Conservation (phyloP, 2,797 vertebrate genomes). For the Moxostoma hubbsi region DNA sequence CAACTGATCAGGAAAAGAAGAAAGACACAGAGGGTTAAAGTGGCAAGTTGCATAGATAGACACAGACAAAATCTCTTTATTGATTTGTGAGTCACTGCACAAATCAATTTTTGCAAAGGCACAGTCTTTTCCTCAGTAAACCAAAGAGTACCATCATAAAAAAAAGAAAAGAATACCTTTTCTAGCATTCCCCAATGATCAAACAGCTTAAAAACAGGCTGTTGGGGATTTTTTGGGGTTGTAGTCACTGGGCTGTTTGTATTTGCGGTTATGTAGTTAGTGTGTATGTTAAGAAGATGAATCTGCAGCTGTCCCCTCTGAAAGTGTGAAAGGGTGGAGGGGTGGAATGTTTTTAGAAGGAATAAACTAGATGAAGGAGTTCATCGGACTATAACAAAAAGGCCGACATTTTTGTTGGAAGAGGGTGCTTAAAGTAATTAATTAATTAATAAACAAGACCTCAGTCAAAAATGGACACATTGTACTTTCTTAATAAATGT, state of each 20-base stretch:
- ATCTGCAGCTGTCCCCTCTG: conserved; percentile 23
- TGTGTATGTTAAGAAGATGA: conserved; percentile 24
- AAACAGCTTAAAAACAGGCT: conserved; percentile 16
- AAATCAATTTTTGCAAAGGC: conserved; percentile 33
- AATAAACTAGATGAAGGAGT: not conserved
- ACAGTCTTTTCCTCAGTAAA: conserved; percentile 33
- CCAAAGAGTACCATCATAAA: conserved; percentile 12
- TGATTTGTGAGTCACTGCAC: conserved; percentile 33
- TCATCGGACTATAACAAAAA: no score
- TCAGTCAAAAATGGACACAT: not conserved
- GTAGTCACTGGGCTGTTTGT: conserved; percentile 34
- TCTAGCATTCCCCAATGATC: conserved; percentile 19
- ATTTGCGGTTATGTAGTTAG: conserved; percentile 38
- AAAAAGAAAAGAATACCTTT: no score
- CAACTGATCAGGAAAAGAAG: not conserved
- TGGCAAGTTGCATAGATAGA: not conserved
- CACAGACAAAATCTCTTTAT: conserved; percentile 6
- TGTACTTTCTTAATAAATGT: not conserved
- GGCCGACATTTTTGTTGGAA: conserved; percentile 26
- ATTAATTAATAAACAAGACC: not conserved
- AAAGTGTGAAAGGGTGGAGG: conserved; percentile 28
- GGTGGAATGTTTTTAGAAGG: not conserved
- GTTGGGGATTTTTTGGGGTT: conserved; percentile 28
- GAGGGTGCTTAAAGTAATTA: not conserved
- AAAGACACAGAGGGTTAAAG: not conserved